Evolutionary conservation across 2,113 vertebrate genomes (phyloP), one percentile per base, ranked within the genome.

Genomic region (Sinocyclocheilus rhinocerous): DNA sequence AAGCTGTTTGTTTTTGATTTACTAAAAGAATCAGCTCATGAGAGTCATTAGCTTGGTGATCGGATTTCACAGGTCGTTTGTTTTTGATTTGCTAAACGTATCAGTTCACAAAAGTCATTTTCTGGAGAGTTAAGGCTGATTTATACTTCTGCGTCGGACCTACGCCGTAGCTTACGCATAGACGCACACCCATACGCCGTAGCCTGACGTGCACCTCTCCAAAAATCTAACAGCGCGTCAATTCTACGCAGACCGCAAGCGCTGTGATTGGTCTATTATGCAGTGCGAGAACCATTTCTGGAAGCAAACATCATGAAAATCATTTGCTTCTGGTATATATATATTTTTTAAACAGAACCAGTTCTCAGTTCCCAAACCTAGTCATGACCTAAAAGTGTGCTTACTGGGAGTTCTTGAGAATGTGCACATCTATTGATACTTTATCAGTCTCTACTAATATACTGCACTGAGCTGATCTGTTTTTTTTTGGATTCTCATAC

Each of bases 401-500:
- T 22, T 42, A 1, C 48, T 79, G 52, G 76, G 52, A 79, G 18
- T 79, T 15, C 16, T 39, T 24, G 12, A 24, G 22, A n/a, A 22
- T 81, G 57, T 80, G 11, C 10, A n/a, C 20, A 26, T 45, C 57
- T 79, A 79, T 39, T 61, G 26, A 79, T 39, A 59, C n/a, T 79
- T n/a, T 42, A 48, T 70, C 20, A 39, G 55, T n/a, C 16, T 79
- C 9, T 26, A 39, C 7, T 29, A 42, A n/a, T 42, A 24, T n/a
- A 55, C 15, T 50, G 57, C 59, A 85, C 26, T 63, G 75, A 15
- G 9, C 26, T 69, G 81, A 36, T 55, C 16, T 67, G 50, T 57
- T 85, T 50, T 77, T 48, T 65, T 9, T 55, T 75, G 24, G 63
- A 45, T 84, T n/a, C 29, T 80, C 50, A 48, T 55, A 33, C 55